Conservation (phyloP, 2,113 vertebrate species). For the Eubucco bourcierii region DNA sequence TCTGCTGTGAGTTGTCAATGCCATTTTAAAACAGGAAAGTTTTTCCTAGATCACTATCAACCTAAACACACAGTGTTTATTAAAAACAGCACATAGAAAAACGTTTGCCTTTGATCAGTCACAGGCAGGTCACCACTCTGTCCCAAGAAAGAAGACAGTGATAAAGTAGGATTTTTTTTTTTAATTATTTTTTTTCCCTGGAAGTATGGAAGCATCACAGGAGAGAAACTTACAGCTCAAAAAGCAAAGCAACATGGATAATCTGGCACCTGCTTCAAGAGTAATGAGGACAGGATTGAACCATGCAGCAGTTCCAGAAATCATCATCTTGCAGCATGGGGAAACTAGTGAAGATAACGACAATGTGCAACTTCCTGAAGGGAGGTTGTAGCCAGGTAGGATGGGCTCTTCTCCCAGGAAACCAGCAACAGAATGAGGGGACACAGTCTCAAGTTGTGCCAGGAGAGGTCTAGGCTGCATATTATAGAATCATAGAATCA, state of each 20-base stretch:
- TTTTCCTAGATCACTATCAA: neutral
- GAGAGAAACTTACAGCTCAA: neutral
- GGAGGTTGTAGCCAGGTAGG: too few species aligned
- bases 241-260: neutral
- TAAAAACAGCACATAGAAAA: neutral
- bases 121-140: neutral
- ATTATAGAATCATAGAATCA: too few species aligned
- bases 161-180: neutral
- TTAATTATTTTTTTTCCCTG: too few species aligned
- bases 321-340: neutral
- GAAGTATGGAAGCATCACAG: neutral
- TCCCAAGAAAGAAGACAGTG: neutral
- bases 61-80: neutral
- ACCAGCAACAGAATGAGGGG: too few species aligned
- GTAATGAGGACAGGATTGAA: neutral
- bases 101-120: neutral
- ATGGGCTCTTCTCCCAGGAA: too few species aligned
- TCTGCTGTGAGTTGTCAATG: neutral
- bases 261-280: neutral
- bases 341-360: neutral
- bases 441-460: too few species aligned
- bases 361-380: neutral
- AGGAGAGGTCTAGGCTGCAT: too few species aligned
- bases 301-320: neutral
- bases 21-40: neutral